Conservation (phyloP, 2,888 invertebrate species). For the Sturmia bella region DNA sequence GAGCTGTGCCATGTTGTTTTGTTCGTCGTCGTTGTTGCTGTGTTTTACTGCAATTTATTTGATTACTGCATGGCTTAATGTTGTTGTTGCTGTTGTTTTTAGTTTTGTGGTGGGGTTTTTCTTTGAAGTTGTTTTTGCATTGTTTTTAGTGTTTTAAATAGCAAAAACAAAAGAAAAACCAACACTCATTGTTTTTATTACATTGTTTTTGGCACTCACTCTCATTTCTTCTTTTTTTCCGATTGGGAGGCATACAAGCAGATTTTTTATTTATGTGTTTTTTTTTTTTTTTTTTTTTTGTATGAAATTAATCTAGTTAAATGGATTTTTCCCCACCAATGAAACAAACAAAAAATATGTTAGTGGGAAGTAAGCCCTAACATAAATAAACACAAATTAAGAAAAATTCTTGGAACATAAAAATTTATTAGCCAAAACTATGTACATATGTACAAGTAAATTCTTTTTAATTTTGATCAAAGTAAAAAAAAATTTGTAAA, state of each 20-base stretch:
- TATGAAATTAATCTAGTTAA: constrained; percentile 7
- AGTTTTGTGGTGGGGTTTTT: constrained; percentile 42
- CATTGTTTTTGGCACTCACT: not conserved
- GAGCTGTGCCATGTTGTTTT: constrained; percentile 17
- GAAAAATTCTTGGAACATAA: not conserved
- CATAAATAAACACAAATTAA: not conserved
- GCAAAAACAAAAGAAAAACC: not conserved
- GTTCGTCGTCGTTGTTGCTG: not conserved
- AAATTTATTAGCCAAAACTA: not conserved
- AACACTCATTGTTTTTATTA: constrained; percentile 1
- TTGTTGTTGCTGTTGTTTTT: constrained; percentile 23
- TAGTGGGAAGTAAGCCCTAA: not conserved
- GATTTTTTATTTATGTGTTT: constrained; percentile 2
- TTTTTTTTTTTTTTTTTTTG: not conserved
- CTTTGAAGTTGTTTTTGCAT: constrained; percentile 31
- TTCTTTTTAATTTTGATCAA: too few relatives aligned
- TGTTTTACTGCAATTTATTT: constrained; percentile 42
- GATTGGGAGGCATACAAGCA: constrained; percentile 44
- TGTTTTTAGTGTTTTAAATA: constrained; percentile 1
- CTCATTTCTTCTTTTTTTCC: constrained; percentile 29
- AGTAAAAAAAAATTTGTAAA: too few relatives aligned
- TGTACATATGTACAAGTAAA: too few relatives aligned
- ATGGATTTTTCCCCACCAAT: not conserved
- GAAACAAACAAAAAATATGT: not conserved
- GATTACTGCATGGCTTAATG: constrained; percentile 32